Conservation (phyloP, 2,888 invertebrate species). For the Metalampra italica region DNA sequence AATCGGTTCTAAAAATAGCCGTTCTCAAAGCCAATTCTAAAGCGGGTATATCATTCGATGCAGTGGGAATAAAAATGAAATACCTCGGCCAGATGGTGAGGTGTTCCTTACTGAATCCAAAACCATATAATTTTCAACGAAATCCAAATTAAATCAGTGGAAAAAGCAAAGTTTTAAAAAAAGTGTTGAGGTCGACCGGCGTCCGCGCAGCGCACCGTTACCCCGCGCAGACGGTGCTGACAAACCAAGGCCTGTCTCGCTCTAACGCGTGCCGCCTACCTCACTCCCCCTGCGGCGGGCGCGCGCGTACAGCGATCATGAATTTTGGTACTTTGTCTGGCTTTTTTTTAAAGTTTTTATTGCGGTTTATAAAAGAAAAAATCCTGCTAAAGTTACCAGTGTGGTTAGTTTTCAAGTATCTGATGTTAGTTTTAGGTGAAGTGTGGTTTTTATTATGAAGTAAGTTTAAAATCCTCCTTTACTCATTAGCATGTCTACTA, state of each 20-base stretch:
- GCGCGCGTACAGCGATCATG: constrained; percentile 31
- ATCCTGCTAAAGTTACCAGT: no score
- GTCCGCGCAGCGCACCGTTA: constrained; percentile 46
- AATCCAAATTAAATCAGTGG: constrained; percentile 49
- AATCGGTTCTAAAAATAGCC: constrained; percentile 3
- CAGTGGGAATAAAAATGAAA: background rate
- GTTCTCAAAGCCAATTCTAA: constrained; percentile 17
- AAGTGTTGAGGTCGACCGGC: constrained; percentile 43
- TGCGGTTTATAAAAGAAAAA: background rate
- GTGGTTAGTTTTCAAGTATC: no score
- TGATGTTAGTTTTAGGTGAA: no score
- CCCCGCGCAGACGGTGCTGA: constrained; percentile 24
- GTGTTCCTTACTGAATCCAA: constrained; percentile 21
- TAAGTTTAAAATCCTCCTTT: no score
- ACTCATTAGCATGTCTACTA: no score
- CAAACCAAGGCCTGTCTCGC: constrained; percentile 33
- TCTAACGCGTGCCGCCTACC: constrained; percentile 58
- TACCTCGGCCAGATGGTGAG: constrained; percentile 19
- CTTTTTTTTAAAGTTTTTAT: constrained; percentile 5
- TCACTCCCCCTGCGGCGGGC: constrained; percentile 51
- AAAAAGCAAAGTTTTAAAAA: constrained; percentile 48
- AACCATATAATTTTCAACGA: constrained; percentile 42
- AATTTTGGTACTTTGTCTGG: constrained; percentile 56
- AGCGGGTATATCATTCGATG: constrained; percentile 4
- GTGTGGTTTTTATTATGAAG: no score